Conservation (phyloP, 2,797 vertebrate species). For the Alosa sapidissima region DNA sequence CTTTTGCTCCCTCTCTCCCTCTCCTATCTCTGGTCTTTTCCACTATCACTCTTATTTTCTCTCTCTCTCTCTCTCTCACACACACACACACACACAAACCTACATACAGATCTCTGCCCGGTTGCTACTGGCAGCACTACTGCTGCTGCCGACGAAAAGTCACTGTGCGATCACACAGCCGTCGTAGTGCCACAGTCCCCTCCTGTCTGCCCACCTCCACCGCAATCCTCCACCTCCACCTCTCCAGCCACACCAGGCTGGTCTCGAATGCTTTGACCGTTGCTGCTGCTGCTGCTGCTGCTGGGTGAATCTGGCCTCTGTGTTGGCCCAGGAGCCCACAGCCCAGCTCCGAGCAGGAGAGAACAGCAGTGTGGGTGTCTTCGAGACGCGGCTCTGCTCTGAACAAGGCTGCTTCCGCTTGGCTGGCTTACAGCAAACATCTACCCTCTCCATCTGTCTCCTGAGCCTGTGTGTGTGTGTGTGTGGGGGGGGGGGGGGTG, state of each 20-base stretch:
- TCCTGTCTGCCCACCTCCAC: background rate
- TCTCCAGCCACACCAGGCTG: background rate
- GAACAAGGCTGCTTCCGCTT: slow-evolving; percentile 11
- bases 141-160: background rate
- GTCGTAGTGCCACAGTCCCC: no score
- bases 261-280: background rate
- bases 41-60: slow-evolving; percentile 39
- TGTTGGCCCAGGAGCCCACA: background rate
- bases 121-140: background rate
- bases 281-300: background rate
- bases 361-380: background rate
- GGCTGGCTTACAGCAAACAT: slow-evolving; percentile 21
- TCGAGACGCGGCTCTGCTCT: background rate
- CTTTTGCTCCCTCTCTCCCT: slow-evolving; percentile 44
- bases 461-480: background rate
- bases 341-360: background rate
- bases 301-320: background rate
- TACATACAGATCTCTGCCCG: background rate
- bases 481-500: background rate
- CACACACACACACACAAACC: background rate
- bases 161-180: no score
- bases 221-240: no score
- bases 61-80: slow-evolving; percentile 38
- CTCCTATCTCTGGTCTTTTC: slow-evolving; percentile 42
- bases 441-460: slow-evolving; percentile 22